Conservation (phyloP, 92 coral and sea anemone species). For the Epizoanthus fatuus region DNA sequence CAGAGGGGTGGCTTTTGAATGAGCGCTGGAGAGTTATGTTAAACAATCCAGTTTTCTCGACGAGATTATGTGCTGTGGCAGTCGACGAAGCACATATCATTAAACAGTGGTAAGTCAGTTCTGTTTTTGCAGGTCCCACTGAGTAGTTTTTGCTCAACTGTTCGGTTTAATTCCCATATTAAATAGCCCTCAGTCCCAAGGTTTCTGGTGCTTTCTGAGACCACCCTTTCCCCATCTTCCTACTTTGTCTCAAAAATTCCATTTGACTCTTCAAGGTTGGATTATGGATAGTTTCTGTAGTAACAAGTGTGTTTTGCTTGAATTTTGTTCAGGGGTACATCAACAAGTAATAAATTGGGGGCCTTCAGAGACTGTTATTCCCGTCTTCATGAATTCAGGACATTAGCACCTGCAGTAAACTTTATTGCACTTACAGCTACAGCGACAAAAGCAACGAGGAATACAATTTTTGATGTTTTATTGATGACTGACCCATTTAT, state of each 20-base stretch:
- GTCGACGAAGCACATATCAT: constrained; percentile 78
- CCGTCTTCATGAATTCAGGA: constrained; percentile 62
- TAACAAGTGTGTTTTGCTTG: constrained; percentile 4
- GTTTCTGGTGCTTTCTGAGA: no score
- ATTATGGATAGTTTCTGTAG: background rate
- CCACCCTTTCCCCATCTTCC: background rate
- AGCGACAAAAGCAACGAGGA: constrained; percentile 68
- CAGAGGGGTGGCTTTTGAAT: constrained; percentile 51
- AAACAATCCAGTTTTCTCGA: constrained; percentile 21
- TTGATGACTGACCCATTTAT: constrained; percentile 48
- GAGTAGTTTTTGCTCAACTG: background rate
- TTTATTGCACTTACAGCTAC: constrained; percentile 77
- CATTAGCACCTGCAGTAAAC: constrained; percentile 56
- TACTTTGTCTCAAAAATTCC: background rate
- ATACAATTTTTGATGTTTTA: constrained; percentile 55
- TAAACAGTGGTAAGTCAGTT: constrained; percentile 69
- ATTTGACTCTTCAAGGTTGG: constrained; percentile 4
- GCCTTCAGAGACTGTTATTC: constrained; percentile 70
- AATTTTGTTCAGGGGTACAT: constrained; percentile 69
- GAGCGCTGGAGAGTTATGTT: constrained; percentile 59
- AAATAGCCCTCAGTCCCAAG: no score
- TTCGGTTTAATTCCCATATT: background rate
- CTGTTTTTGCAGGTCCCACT: background rate
- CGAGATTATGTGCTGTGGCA: constrained; percentile 69
- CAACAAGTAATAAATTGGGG: constrained; percentile 51